Evolutionary conservation across 30 jellyfish, hydroid and myxozoan genomes (phyloP).

Genomic region (Aurelia coerulea): DNA sequence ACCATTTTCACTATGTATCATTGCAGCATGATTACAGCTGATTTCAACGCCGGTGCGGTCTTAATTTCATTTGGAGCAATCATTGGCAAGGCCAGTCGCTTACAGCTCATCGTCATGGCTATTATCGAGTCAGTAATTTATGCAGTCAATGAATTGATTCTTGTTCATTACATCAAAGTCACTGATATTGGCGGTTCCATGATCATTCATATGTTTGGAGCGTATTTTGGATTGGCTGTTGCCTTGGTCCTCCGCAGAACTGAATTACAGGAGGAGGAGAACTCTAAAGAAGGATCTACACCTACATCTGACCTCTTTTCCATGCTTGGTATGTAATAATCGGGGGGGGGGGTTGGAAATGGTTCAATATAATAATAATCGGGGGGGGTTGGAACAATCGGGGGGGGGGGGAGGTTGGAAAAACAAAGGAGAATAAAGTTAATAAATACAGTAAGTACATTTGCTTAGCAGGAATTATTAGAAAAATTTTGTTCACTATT

Average conservation of each 20-base stretch:
- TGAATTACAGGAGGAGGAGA: constrained; percentile 60
- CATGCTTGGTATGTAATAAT: constrained; percentile 89
- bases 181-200: constrained; percentile 99
- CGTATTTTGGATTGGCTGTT: constrained; percentile 96
- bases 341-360: too few species aligned
- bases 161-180: constrained; percentile 76
- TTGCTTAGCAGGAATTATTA: too few species aligned
- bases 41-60: constrained; percentile 94
- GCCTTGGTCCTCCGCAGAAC: constrained; percentile 66
- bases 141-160: constrained; percentile 85
- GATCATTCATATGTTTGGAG: constrained; percentile 95
- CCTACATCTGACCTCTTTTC: constrained; percentile 89
- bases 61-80: constrained; percentile 93
- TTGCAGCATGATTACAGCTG: constrained; percentile 86
- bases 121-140: constrained; percentile 73
- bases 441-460: too few species aligned
- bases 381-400: too few species aligned
- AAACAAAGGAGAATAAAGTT: too few species aligned
- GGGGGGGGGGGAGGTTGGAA: too few species aligned
- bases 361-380: too few species aligned
- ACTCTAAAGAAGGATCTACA: constrained; percentile 86
- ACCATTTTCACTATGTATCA: neutral
- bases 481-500: too few species aligned
- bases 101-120: constrained; percentile 88
- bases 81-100: constrained; percentile 91